Evolutionary conservation across 2,113 vertebrate species (phyloP), one percentile per base, ranked within the genome.

Genomic region (Dicerorhinus sumatrensis): DNA sequence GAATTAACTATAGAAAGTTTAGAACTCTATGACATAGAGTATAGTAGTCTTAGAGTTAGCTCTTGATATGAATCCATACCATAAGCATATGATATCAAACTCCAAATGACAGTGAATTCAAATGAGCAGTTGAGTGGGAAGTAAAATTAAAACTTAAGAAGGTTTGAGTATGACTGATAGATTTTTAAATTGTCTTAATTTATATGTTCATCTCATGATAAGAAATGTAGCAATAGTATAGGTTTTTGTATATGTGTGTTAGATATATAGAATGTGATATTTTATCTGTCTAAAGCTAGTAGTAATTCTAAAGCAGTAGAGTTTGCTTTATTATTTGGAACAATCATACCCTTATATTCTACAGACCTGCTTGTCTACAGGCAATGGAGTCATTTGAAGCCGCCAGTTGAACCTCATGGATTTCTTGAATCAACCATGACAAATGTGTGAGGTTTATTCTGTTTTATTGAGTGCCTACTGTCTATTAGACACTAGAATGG

Each of bases 111-210:
- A 92, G 33, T 80, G 23, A 73, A 8, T 89, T 84, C 79, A 91
- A 75, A 80, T 56, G 65, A 84, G 33, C 65, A 62, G 14, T 42
- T 84, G 4, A 56, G 27, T 75, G 29, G 13, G 14, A 77, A 93
- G 16, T 65, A 85, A 92, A 72, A 95, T 79, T 48, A 81, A 86
- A 82, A 87, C 4, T 73, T 87, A 83, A 62, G 58, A 91, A 73
- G 3, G 0, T 3, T n/a, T 56, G 25, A 84, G 17, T 54, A 63
- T 75, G 92, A 75, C 12, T 54, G 29, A 63, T 65, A 1, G n/a
- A 11, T 42, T 90, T 87, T 92, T 60, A 76, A 89, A 33, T 36
- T 46, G 3, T 46, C 46, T 88, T 91, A 92, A 69, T 77, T 63
- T 87, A 58, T 87, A 58, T 88, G 4, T 84, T 79, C 8, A 75